Evolutionary conservation across 1,140 invertebrate species (phyloP), one percentile per base, ranked within the genome.

Genomic region (Dendrolimus punctatus): DNA sequence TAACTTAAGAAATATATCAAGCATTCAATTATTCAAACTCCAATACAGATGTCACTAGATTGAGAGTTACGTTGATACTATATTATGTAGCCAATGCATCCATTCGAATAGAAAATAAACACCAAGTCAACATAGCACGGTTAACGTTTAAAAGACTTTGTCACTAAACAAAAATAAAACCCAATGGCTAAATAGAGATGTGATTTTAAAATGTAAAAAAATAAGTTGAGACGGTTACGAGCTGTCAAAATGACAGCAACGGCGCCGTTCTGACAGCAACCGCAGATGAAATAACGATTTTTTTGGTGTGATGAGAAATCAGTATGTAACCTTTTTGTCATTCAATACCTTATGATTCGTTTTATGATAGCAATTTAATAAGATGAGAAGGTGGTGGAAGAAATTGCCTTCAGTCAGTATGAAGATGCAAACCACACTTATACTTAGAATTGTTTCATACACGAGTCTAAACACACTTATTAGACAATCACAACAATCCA

Each of bases 211-310:
- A 71, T 71, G 52, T 53, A 62, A 66, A 54, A 51, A 51, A 63
- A 53, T 56, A 63, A 65, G 23, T 23, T 23, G 62, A 71, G 69
- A 60, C 60, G 55, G 66, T 67, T 71, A 64, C 62, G 56, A 70
- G 70, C 76, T 79, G 76, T 79, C 76, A 79, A 60, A 54, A 57
- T 73, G 73, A 74, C 69, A 73, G 68, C 68, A 66, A 43, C 63
- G 66, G 66, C 76, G 71, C 61, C 74, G 71, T 65, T 60, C 71
- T 68, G 71, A 64, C 23, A 23, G 23, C 23, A 68, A 72, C 51
- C 53, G 55, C 66, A 68, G 55, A 62, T 62, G 61, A 57, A 51
- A 42, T 42, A 39, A 41, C 6, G 55, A 64, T 3, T 23, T 23
- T 23, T 23, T 23, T 23, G 23, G 23, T 23, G 23, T 23, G 23